Base-by-base conservation (phyloP, 2,113 vertebrate genomes). In the Chaenogobius annularis region DNA sequence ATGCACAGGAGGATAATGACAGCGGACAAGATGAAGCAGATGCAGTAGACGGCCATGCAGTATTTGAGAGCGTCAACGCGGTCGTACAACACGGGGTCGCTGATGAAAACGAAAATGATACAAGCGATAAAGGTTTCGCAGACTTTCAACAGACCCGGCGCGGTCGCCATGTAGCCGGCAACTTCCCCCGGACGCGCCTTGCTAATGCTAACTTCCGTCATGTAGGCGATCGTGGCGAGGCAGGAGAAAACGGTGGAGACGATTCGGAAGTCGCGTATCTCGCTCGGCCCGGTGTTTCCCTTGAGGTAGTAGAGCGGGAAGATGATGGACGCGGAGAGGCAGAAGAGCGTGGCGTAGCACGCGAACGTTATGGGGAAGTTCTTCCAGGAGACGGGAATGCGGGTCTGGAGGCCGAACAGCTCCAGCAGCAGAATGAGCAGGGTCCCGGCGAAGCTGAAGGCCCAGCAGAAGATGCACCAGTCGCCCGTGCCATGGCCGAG, bases 291-390 rank as follows among this genome's bases (percentile, higher is more conserved):
- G 0, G 11, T 0, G 55, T 74, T 10, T 5, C 85, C 89, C 5
- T 93, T 91, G 72, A 96, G 88, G 75, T 89, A 94, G 66, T 90
- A 93, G 19, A 96, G 84, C 0, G 96, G 96, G 86, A 96, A 96
- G 85, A 96, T 94, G 89, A 96, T 88, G 74, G 95, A 95, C 71
- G 96, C 92, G 0, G 96, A 94, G n/a, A 96, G 92, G 81, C 95
- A 96, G 87, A 97, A 91, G 44, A 97, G 92, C 22, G 93, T 91
- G 0, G 96, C 94, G 0, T 95, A 96, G 86, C 94, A 96, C 74
- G 95, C 96, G 0, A 92, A 96, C 7, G 96, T 96, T 88, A 96
- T 96, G 72, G 96, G 92, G 86, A 97, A 96, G 89, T 96, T 96
- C 70, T 93, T 93, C 96, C 96, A 97, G 69, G 96, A 96, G 48